Percentiles rank a stretch among this genome's conserved stretches.
Conservation (phyloP, 2,113 vertebrate species). For the Cercopithecus mona region DNA sequence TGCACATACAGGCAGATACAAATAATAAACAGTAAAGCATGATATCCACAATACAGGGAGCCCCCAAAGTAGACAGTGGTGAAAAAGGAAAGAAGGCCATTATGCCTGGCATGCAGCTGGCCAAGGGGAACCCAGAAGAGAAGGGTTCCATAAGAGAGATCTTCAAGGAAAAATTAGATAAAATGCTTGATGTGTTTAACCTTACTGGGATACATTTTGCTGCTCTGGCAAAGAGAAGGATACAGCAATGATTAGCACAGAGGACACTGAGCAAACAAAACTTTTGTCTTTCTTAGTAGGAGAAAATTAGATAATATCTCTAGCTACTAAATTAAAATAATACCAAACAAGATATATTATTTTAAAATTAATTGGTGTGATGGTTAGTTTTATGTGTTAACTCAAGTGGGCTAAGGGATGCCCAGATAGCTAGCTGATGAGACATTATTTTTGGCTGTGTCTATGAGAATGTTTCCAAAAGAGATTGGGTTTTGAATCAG, state of each 20-base stretch:
- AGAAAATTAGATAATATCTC: not conserved
- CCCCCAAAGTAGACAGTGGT: not conserved
- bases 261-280: not conserved
- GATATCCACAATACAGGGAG: not conserved
- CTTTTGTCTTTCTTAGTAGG: not conserved
- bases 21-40: not conserved
- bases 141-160: not conserved
- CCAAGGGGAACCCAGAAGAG: too few relatives aligned
- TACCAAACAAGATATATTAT: not conserved
- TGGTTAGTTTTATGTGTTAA: not conserved
- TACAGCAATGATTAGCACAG: not conserved
- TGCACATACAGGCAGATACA: not conserved
- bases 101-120: fast-evolving
- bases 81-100: not conserved
- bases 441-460: not conserved
- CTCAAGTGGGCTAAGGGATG: not conserved
- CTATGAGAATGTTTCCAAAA: not conserved
- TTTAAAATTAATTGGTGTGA: not conserved
- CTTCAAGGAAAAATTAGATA: not conserved
- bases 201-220: not conserved
- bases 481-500: not conserved
- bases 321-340: not conserved
- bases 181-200: not conserved
- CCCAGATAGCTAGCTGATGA: not conserved
- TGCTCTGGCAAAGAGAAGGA: not conserved